Percentiles rank a stretch among this genome's conserved stretches.
These are phyloP conservation scores for Macroramphosus scolopax DNA, from an alignment of 2,797 vertebrate species.

Conservation along the genomic window DNA sequence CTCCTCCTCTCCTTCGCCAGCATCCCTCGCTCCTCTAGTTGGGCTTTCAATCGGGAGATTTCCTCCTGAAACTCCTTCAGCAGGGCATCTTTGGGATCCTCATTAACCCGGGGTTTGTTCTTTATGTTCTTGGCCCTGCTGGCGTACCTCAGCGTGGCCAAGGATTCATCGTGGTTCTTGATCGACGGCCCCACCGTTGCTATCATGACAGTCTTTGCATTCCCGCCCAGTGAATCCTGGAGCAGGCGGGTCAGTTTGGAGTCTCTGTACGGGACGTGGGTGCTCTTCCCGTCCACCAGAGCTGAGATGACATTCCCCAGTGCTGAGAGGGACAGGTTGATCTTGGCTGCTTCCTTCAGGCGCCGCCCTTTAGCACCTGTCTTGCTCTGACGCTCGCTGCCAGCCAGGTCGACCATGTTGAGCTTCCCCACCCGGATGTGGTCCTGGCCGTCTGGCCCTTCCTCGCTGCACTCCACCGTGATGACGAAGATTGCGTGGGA, in stretches of 20 bases:
- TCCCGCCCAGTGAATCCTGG: slow-evolving; percentile 95
- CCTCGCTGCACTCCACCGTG: slow-evolving; percentile 92
- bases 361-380: slow-evolving; percentile 83
- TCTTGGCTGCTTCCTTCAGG: slow-evolving; percentile 94
- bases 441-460: slow-evolving; percentile 87
- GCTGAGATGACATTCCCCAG: slow-evolving; percentile 96
- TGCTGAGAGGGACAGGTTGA: slow-evolving; percentile 95
- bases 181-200: slow-evolving; percentile 91
- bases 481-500: slow-evolving; percentile 94
- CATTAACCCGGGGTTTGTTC: slow-evolving; percentile 94
- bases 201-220: slow-evolving; percentile 96
- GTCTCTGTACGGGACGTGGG: slow-evolving; percentile 94
- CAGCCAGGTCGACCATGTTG: slow-evolving; percentile 96
- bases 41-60: slow-evolving; percentile 89
- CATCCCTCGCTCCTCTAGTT: slow-evolving; percentile 91
- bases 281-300: slow-evolving; percentile 88
- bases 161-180: slow-evolving; percentile 88
- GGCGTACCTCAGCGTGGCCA: slow-evolving; percentile 93
- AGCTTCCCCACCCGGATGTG: slow-evolving; percentile 97
- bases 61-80: slow-evolving; percentile 95
- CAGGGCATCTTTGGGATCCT: slow-evolving; percentile 95
- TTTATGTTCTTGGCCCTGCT: slow-evolving; percentile 97
- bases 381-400: slow-evolving; percentile 93
- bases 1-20: slow-evolving; percentile 87
- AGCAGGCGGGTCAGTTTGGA: slow-evolving; percentile 95